These are phyloP conservation scores for Brachionichthys hirsutus DNA, from an alignment of 2,113 vertebrate species.

Conservation along the genomic window DNA sequence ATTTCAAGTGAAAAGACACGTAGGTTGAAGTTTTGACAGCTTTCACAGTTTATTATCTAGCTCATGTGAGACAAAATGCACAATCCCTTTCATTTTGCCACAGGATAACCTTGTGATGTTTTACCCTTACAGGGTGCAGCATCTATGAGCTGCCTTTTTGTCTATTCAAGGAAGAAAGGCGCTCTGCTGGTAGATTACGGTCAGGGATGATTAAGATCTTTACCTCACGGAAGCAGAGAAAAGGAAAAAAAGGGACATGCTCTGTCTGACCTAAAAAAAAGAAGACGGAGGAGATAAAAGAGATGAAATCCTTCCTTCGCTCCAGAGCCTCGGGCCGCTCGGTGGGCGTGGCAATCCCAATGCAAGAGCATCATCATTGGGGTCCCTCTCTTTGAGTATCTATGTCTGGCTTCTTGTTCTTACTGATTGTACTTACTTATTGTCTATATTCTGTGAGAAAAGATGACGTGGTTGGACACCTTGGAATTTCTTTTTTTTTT, in stretches of 20 bases:
- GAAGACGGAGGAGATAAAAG: constrained; percentile 67
- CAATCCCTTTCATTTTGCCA: constrained; percentile 38
- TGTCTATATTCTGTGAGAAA: constrained; percentile 37
- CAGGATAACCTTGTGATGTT: constrained; percentile 59
- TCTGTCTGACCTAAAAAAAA: constrained; percentile 69
- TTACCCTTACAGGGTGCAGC: constrained; percentile 53
- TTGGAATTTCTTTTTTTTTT: no score
- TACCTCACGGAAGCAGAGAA: constrained; percentile 64
- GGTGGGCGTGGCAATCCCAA: constrained; percentile 58
- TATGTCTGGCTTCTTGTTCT: constrained; percentile 48
- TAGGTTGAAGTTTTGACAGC: constrained; percentile 18
- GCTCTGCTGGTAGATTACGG: constrained; percentile 72
- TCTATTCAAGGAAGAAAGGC: constrained; percentile 71
- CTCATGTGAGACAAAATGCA: constrained; percentile 21
- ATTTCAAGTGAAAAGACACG: not conserved
- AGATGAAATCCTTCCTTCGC: constrained; percentile 71
- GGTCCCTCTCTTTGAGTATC: constrained; percentile 49
- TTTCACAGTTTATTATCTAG: constrained; percentile 8
- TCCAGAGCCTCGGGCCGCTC: constrained; percentile 49
- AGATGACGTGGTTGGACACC: not conserved
- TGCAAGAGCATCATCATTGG: constrained; percentile 57
- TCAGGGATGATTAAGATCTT: constrained; percentile 76
- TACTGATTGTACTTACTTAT: constrained; percentile 45
- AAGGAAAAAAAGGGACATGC: constrained; percentile 53
- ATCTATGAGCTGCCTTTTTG: constrained; percentile 65